Evolutionary conservation across 2,113 vertebrate species (phyloP).

Genomic region (Oxygymnocypris stewartii): DNA sequence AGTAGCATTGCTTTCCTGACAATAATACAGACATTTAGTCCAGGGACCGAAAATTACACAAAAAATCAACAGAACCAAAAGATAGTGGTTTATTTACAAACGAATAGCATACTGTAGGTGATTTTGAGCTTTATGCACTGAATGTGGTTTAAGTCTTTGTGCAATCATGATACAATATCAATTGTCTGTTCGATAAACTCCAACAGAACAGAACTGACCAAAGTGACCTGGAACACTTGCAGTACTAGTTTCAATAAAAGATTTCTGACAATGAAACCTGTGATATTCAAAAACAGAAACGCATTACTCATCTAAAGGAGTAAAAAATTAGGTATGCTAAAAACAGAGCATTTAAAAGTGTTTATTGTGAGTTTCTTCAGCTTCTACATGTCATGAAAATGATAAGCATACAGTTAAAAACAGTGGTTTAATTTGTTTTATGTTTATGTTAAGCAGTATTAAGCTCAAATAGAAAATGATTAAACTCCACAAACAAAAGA

Average conservation of each 20-base stretch:
- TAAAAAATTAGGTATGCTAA: too few relatives aligned
- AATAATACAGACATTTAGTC: neutral
- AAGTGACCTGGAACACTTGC: neutral
- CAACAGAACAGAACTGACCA: neutral
- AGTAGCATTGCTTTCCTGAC: neutral
- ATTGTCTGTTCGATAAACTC: neutral
- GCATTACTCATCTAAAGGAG: neutral
- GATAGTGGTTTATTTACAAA: neutral
- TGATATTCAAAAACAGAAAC: neutral
- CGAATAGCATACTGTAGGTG: neutral
- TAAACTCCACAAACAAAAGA: constrained; percentile 2
- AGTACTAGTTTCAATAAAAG: neutral
- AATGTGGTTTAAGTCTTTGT: neutral
- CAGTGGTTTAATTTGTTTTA: neutral
- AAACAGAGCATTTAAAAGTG: too few relatives aligned
- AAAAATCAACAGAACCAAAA: neutral
- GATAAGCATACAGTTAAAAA: neutral
- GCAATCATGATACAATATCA: neutral
- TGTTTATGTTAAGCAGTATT: neutral
- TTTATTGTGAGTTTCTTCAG: neutral
- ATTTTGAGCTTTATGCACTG: neutral
- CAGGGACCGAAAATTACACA: neutral
- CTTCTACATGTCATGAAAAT: neutral
- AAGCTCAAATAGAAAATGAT: neutral
- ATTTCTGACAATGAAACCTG: neutral